Evolutionary conservation across 2,113 vertebrate species (phyloP).

Genomic region (Gorsachius goisagi): DNA sequence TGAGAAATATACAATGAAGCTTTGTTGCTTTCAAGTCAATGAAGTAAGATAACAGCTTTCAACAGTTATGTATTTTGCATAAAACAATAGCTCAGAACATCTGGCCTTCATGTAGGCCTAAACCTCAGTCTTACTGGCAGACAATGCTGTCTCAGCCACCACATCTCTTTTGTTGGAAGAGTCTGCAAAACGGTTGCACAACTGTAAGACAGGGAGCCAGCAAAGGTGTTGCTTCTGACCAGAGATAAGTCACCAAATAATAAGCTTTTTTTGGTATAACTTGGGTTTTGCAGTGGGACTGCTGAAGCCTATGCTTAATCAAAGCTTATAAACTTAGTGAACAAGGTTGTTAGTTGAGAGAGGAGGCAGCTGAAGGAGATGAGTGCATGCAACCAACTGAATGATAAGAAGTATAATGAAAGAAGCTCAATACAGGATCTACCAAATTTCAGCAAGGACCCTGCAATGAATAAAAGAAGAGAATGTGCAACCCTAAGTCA

Average conservation of each 20-base stretch:
- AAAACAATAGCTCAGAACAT: slow-evolving; percentile 6
- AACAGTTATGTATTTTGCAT: not conserved
- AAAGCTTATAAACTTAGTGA: not conserved
- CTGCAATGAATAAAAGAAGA: not conserved
- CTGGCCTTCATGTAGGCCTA: not conserved
- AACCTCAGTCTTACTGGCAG: not conserved
- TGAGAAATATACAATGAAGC: not conserved
- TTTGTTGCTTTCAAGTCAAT: slow-evolving; percentile 3
- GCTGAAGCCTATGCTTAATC: not conserved
- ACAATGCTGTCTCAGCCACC: not conserved
- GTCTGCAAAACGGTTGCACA: not conserved
- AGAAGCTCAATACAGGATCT: not conserved
- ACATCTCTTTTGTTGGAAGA: not conserved
- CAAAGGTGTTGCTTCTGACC: not conserved
- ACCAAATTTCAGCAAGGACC: not conserved
- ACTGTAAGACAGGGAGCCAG: not conserved
- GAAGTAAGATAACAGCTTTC: slow-evolving; percentile 15
- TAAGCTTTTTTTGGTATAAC: not conserved
- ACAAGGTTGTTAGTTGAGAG: not conserved
- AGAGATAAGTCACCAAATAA: not conserved
- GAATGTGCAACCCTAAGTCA: not conserved
- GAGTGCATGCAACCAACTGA: not conserved
- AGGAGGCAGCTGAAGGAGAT: not conserved
- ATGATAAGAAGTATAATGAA: not conserved
- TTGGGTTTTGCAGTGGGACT: not conserved